These are phyloP conservation scores for Melanotaenia parkinsoni DNA, from an alignment of 2,797 vertebrate species.

Conservation along the genomic window DNA sequence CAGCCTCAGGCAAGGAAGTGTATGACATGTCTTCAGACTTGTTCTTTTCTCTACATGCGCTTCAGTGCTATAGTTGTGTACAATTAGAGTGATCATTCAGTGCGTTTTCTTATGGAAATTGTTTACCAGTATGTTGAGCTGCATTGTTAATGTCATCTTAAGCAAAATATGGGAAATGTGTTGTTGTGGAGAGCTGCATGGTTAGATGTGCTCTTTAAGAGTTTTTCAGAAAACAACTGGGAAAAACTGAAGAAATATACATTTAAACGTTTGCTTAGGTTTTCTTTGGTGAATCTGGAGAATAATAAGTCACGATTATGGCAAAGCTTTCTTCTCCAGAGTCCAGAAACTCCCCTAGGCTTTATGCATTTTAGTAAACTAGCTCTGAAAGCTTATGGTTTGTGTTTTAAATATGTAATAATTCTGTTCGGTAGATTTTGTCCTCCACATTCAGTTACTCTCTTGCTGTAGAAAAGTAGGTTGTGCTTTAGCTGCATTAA, in stretches of 20 bases:
- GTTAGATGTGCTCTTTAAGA: background rate
- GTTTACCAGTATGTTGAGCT: background rate
- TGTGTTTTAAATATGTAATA: background rate
- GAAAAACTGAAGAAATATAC: background rate
- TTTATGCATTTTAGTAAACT: background rate
- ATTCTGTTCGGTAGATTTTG: background rate
- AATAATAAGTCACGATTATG: background rate
- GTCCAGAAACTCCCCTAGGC: background rate
- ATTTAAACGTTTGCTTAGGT: background rate
- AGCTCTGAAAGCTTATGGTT: background rate
- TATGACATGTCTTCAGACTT: slow-evolving; percentile 45
- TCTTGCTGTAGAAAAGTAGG: background rate
- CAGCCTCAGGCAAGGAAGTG: slow-evolving; percentile 44
- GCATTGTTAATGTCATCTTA: background rate
- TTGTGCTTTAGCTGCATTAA: background rate
- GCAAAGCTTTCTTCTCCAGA: background rate
- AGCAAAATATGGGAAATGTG: background rate
- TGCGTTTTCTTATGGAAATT: no score
- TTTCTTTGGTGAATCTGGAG: background rate
- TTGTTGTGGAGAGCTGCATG: background rate
- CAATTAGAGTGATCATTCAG: background rate
- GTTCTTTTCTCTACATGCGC: slow-evolving; percentile 32
- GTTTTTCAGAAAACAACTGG: background rate
- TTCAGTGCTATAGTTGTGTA: background rate
- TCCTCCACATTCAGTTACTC: background rate